Base-by-base conservation (phyloP, 2,797 vertebrate genomes). In the Falco naumanni region DNA sequence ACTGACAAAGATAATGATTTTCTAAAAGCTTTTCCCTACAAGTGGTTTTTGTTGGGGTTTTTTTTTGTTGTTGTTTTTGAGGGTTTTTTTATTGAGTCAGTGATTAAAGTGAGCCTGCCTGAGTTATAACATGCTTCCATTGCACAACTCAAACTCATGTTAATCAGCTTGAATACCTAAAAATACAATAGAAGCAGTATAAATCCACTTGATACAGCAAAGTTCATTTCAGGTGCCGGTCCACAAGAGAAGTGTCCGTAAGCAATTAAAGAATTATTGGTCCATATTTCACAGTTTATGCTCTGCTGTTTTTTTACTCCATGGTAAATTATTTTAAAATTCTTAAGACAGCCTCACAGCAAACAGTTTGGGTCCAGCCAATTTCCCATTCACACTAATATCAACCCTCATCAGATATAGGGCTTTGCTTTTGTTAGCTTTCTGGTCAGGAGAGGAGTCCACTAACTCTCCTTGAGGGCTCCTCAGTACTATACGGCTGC, bases 101-200 rank as follows among this genome's bases (percentile, higher is more conserved):
- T 91, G 86, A 95, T 96, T 95, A 90, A 97, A 97, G 45, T 76
- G 20, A 87, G 68, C 59, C 87, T 45, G 39, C 43, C 85, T 84
- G 63, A 88, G 50, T 85, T 84, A 79, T 4, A 61, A 60, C 0
- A 0, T 88, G 47, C 66, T 89, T 96, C 93, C 79, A 69, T 24
- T 84, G 94, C 89, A 95, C 95, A 96, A 81, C 84, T 48, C 93
- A 93, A 96, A 96, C 82, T 80, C 89, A 71, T 15, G 79, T 92
- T 97, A 96, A 97, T 96, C 94, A 96, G 94, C 70, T 71, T 76
- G 74, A 96, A 92, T 90, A 94, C 72, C 80, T 72, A 96, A 76
- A 96, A 95, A 95, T 87, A 75, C 47, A 86, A 72, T 61, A 78
- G 57, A 3, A 81, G 69, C 65, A 66, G 53, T 82, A 89, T 86